phyloP scores from a whole-genome alignment of 2,888 invertebrate genomes.

The Torymus aiolomorphi region DNA sequence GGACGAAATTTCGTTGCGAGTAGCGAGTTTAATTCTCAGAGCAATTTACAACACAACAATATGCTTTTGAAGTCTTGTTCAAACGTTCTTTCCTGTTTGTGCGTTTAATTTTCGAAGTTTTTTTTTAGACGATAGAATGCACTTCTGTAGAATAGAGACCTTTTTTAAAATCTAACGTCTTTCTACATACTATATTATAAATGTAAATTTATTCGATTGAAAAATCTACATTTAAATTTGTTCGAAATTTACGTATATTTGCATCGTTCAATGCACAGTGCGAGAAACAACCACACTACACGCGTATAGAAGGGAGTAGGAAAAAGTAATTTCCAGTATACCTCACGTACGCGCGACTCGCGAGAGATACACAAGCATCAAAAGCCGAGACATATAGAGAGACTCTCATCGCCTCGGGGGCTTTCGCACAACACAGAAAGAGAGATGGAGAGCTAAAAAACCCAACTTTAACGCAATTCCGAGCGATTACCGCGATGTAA shows the following conservation, averaged over 20 bases:
- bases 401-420: neutral
- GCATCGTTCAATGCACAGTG: too few relatives aligned
- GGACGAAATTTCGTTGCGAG: conserved; percentile 8
- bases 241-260: too few relatives aligned
- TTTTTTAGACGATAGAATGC: too few relatives aligned
- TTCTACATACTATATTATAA: too few relatives aligned
- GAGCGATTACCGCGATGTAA: conserved; percentile 69
- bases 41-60: conserved; percentile 15
- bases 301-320: neutral
- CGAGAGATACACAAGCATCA: conserved; percentile 22
- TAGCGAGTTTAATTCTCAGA: neutral
- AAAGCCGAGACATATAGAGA: conserved; percentile 18
- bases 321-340: conserved; percentile 50
- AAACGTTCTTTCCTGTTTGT: too few relatives aligned
- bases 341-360: neutral
- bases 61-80: neutral
- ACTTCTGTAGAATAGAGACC: too few relatives aligned
- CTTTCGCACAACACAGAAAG: neutral
- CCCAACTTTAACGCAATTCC: conserved; percentile 74
- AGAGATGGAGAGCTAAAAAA: conserved; percentile 65
- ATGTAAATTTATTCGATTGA: too few relatives aligned
- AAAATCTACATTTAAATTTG: too few relatives aligned
- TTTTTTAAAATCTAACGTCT: too few relatives aligned
- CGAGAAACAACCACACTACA: too few relatives aligned
- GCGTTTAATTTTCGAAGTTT: too few relatives aligned